Evolutionary conservation across 2,888 invertebrate species (phyloP), one percentile per base, ranked within the genome.

Genomic region (Tenthredo amoena): DNA sequence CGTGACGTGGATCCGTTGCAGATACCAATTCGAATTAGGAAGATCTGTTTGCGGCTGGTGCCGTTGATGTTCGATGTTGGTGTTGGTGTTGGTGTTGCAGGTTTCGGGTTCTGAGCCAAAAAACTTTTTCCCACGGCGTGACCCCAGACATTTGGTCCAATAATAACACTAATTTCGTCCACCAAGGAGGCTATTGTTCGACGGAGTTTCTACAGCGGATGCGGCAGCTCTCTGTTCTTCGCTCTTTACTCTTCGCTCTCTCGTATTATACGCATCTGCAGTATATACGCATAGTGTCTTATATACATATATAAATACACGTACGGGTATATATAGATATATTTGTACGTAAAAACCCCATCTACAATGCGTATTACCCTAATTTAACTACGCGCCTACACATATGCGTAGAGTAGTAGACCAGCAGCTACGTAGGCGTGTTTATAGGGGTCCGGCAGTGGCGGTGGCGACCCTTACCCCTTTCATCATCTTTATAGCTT

Each of bases 161-260:
- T 93, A 93, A 93, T 93, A 92, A 93, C 90, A 92, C 92, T 92
- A 92, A 93, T 93, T 92, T 91, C 89, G 91, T 91, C 91, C 90
- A 83, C 68, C 89, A 91, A 92, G 92, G 92, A 93, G 91, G 90
- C 91, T 91, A 92, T 92, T 93, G 92, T 92, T 89, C 90, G 89
- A 88, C 86, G 89, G 88, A 90, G 83, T 90, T 88, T 90, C 90
- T 89, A 88, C 89, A 90, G 90, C 91, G 91, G 91, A 92, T 91
- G 90, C 90, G 89, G 87, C 89, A 86, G 90, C 40, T 47, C 50
- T 83, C 50, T 71, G 62, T 47, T 83, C 68, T 83, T 31, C 43
- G 10, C 43, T 43, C 43, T 72, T n/a, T 37, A 6, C 43, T 37
- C 37, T 71, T 43, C 43, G 21, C 47, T 31, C 43, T 34, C 62